phyloP scores from a whole-genome alignment of 2,797 vertebrate species.

The Pterois miles region DNA sequence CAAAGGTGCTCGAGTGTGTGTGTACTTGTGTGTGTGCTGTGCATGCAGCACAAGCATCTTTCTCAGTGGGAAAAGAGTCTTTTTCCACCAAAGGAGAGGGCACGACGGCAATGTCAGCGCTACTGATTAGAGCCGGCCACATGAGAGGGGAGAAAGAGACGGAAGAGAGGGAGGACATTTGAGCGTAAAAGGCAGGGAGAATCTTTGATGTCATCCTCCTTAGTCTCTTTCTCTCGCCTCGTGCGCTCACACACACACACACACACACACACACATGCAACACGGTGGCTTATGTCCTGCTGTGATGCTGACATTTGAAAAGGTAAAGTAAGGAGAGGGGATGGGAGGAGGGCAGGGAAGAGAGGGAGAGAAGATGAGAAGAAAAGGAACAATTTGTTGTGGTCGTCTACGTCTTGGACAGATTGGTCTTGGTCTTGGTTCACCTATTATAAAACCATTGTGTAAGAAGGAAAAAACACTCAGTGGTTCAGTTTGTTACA shows the following conservation, averaged over 20 bases:
- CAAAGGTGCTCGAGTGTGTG: conserved; percentile 79
- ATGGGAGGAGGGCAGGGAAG: conserved; percentile 61
- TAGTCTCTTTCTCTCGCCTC: conserved; percentile 71
- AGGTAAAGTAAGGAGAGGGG: conserved; percentile 83
- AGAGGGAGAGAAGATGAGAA: conserved; percentile 69
- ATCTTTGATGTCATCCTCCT: conserved; percentile 86
- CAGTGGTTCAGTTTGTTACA: conserved; percentile 37
- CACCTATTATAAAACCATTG: conserved; percentile 37
- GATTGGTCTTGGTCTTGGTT: conserved; percentile 41
- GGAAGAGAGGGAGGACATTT: conserved; percentile 81
- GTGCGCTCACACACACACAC: conserved; percentile 45
- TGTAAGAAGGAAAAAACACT: conserved; percentile 35
- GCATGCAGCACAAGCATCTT: conserved; percentile 76
- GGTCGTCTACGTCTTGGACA: conserved; percentile 58
- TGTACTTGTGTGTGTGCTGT: conserved; percentile 56
- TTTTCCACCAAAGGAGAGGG: conserved; percentile 86
- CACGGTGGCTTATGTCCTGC: conserved; percentile 79
- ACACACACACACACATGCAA: conserved; percentile 50
- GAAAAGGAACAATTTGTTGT: conserved; percentile 75
- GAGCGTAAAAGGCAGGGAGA: conserved; percentile 81
- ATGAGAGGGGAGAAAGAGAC: conserved; percentile 78
- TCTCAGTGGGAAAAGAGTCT: conserved; percentile 81
- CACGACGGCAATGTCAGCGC: conserved; percentile 84
- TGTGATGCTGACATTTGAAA: conserved; percentile 87
- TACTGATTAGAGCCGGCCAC: conserved; percentile 86